Evolutionary conservation across 2,113 vertebrate species (phyloP).

Genomic region (Pavo muticus): DNA sequence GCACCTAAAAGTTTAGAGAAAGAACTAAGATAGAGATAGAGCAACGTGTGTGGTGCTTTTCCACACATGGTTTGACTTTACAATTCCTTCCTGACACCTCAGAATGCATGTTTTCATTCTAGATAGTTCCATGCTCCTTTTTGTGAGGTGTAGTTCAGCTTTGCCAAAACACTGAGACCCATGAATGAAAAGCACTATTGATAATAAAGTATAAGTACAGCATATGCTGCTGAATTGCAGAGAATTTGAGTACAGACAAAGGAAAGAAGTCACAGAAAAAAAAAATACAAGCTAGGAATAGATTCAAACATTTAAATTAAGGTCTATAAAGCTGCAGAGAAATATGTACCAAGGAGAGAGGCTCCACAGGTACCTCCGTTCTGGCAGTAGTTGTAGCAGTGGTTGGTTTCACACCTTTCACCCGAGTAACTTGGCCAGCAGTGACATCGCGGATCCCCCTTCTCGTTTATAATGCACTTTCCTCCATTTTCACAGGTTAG

Average conservation of each 20-base stretch:
- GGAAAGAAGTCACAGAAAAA: not conserved
- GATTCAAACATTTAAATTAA: not conserved
- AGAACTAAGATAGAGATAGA: not conserved
- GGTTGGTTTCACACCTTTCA: conserved; percentile 94
- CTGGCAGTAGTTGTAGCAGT: conserved; percentile 94
- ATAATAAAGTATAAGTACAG: not conserved
- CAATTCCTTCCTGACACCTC: not conserved
- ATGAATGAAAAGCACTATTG: not conserved
- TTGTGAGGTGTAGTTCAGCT: not conserved
- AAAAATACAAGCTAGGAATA: not conserved
- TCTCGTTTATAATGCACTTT: conserved; percentile 94
- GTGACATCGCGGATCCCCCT: conserved; percentile 91
- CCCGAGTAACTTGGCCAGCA: conserved; percentile 98
- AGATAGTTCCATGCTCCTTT: not conserved
- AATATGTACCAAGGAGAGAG: conserved; percentile 88
- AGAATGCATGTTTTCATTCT: rapidly evolving
- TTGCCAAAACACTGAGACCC: rapidly evolving
- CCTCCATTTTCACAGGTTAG: conserved; percentile 95
- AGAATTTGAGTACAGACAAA: not conserved
- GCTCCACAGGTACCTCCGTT: conserved; percentile 94
- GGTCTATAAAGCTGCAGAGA: not conserved
- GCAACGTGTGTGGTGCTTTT: rapidly evolving
- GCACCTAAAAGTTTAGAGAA: not conserved
- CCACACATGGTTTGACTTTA: not conserved
- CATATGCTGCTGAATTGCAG: not conserved